phyloP scores from a whole-genome alignment of 2,888 invertebrate species.

The Clepsis dumicolana region DNA sequence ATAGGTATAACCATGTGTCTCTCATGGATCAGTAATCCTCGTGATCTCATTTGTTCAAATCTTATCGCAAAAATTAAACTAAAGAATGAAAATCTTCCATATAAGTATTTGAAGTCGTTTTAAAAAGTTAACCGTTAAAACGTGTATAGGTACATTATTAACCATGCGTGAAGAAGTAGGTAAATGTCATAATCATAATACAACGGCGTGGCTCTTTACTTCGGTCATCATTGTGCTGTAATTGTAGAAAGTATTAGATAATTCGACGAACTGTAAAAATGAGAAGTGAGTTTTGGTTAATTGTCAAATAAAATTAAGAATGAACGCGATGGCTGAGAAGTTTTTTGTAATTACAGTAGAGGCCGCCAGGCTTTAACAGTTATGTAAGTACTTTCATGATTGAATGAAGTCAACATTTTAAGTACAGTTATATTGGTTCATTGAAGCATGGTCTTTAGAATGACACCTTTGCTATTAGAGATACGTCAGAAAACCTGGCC shows the following conservation, averaged over 20 bases:
- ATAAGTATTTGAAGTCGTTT: not conserved
- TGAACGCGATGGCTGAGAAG: not conserved
- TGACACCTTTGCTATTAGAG: too few species aligned
- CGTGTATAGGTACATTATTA: too few species aligned
- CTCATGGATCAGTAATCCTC: too few species aligned
- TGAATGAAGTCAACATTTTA: not conserved
- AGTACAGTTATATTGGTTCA: not conserved
- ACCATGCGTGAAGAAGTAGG: slow-evolving; percentile 31
- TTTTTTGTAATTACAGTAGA: not conserved
- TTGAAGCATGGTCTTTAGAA: not conserved
- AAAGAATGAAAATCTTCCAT: not conserved
- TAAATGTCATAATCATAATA: slow-evolving; percentile 16
- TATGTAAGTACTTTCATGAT: too few species aligned
- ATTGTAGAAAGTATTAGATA: slow-evolving; percentile 36
- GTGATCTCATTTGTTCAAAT: too few species aligned
- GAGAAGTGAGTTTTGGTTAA: slow-evolving; percentile 18
- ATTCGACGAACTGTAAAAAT: slow-evolving; percentile 32
- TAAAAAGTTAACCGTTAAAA: slow-evolving; percentile 16
- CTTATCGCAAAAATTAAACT: too few species aligned
- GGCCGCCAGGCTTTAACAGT: not conserved
- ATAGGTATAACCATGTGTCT: too few species aligned
- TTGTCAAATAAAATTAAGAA: slow-evolving; percentile 21
- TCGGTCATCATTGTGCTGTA: slow-evolving; percentile 16
- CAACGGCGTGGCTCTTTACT: slow-evolving; percentile 13
- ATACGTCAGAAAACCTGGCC: too few species aligned